These are phyloP conservation scores for Formicarius rufipectus DNA, from an alignment of 2,113 vertebrate genomes.

Conservation along the genomic window DNA sequence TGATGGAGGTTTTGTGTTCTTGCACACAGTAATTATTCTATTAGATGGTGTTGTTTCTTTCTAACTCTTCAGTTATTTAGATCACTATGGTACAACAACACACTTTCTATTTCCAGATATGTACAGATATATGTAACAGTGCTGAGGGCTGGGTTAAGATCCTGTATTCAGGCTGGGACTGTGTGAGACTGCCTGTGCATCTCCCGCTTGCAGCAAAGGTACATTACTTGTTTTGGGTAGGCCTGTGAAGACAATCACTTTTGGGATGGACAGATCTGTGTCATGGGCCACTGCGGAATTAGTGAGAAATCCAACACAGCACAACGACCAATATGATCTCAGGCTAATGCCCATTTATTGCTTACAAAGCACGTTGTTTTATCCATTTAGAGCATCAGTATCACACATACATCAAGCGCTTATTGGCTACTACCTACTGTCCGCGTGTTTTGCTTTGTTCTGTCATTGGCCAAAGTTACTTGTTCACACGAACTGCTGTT, in stretches of 20 bases:
- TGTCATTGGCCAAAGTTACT: too few species aligned
- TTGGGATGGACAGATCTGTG: background rate
- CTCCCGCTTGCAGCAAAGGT: fast-evolving
- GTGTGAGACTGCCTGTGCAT: background rate
- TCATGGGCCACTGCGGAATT: too few species aligned
- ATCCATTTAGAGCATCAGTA: too few species aligned
- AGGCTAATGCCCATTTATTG: too few species aligned
- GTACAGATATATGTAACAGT: background rate
- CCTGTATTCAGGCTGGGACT: background rate
- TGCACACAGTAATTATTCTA: background rate
- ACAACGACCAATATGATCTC: too few species aligned
- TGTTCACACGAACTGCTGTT: too few species aligned
- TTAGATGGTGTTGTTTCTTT: background rate
- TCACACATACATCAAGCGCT: too few species aligned
- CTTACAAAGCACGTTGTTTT: too few species aligned
- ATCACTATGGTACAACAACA: background rate
- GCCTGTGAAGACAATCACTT: background rate
- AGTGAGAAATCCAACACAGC: too few species aligned
- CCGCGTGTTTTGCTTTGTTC: too few species aligned
- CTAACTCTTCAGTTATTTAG: background rate
- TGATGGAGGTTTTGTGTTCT: background rate
- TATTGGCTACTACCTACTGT: too few species aligned
- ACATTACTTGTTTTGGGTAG: background rate
- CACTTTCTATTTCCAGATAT: background rate
- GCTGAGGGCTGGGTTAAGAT: background rate